These are phyloP conservation scores for Micropterix aruncella DNA, from an alignment of 2,888 invertebrate genomes.

Conservation along the genomic window DNA sequence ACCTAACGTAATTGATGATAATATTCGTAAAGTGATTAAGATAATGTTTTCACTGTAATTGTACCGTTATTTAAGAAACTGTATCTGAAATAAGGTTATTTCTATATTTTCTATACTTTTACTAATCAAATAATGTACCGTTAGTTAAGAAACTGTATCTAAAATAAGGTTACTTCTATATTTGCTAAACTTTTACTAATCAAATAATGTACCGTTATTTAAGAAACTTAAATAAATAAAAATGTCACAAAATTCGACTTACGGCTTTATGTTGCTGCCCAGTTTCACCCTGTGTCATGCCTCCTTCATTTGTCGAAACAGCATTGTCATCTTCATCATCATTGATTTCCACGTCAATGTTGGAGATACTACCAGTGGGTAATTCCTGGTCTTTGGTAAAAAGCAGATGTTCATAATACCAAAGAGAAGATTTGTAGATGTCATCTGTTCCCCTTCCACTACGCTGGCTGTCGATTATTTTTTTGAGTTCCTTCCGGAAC, in stretches of 20 bases:
- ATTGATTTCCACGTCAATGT: neutral
- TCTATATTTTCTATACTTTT: no score
- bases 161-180: no score
- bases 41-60: no score
- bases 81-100: no score
- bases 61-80: no score
- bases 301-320: neutral
- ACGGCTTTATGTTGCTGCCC: neutral
- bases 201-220: neutral
- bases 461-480: neutral
- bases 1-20: no score
- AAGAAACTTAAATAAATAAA: neutral
- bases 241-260: neutral
- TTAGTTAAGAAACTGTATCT: no score
- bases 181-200: no score
- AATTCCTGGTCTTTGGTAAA: neutral
- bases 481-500: constrained; percentile 1
- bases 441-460: neutral
- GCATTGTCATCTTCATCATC: neutral
- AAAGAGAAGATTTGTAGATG: neutral
- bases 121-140: no score
- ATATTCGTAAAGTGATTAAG: no score
- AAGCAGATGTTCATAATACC: neutral
- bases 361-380: neutral
- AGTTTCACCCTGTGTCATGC: neutral